Evolutionary conservation across 2,888 invertebrate genomes (phyloP).

Genomic region (Orchesella flavescens): DNA sequence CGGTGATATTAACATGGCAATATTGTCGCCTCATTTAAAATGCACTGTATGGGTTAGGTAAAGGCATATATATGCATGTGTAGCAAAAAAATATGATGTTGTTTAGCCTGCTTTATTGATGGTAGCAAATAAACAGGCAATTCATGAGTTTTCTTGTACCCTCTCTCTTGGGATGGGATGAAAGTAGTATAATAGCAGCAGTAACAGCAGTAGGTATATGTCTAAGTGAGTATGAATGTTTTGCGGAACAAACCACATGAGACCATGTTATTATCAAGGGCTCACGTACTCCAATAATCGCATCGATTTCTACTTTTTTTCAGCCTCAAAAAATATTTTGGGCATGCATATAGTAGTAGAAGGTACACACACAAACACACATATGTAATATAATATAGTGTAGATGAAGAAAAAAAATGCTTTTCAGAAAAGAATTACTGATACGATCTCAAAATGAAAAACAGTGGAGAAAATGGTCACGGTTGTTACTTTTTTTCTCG

Average conservation of each 20-base stretch:
- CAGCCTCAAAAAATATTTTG: not conserved
- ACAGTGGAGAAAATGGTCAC: not conserved
- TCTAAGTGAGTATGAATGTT: too few relatives aligned
- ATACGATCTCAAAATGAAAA: too few relatives aligned
- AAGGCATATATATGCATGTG: too few relatives aligned
- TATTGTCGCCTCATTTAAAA: slow-evolving; percentile 26
- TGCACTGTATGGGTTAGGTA: not conserved
- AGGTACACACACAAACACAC: too few relatives aligned
- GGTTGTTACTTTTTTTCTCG: slow-evolving; percentile 7
- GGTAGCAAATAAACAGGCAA: slow-evolving; percentile 9
- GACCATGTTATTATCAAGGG: slow-evolving; percentile 24
- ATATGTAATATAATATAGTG: too few relatives aligned
- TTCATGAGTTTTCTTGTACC: slow-evolving; percentile 11
- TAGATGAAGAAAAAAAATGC: too few relatives aligned
- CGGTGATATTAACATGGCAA: not conserved
- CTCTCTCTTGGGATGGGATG: too few relatives aligned
- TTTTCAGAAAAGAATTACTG: not conserved
- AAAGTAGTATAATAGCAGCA: too few relatives aligned
- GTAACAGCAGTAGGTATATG: too few relatives aligned
- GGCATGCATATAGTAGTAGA: not conserved
- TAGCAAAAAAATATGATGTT: too few relatives aligned
- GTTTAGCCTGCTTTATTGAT: not conserved
- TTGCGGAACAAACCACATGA: slow-evolving; percentile 4
- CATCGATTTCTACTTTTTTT: slow-evolving; percentile 43
- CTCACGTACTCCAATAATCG: slow-evolving; percentile 33